These are phyloP conservation scores for Hipposideros larvatus DNA, from an alignment of 2,797 vertebrate species.

Conservation along the genomic window DNA sequence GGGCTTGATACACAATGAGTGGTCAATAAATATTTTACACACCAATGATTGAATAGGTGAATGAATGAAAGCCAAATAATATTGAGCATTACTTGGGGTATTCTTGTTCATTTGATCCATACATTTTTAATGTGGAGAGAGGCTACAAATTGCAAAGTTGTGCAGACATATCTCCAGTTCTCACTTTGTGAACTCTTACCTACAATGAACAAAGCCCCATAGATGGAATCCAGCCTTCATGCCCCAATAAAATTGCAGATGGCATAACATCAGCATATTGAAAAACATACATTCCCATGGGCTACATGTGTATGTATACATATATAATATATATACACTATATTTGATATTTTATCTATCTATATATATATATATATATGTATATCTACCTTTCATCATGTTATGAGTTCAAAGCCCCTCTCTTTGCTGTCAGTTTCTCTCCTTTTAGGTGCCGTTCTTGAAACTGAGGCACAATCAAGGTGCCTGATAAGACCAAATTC, in stretches of 20 bases:
- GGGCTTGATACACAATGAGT: neutral
- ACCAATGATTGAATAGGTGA: neutral
- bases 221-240: neutral
- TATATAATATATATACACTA: neutral
- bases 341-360: neutral
- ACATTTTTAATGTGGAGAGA: neutral
- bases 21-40: neutral
- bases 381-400: neutral
- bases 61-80: neutral
- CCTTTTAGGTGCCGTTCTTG: slow-evolving; percentile 72
- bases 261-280: neutral
- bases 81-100: neutral
- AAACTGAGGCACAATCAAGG: slow-evolving; percentile 73
- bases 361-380: neutral
- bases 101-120: neutral
- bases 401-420: neutral
- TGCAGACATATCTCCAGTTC: neutral
- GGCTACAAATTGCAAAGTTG: neutral
- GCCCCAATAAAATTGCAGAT: neutral
- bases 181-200: neutral
- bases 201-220: neutral
- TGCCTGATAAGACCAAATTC: slow-evolving; percentile 80
- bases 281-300: neutral
- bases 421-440: slow-evolving; percentile 11
- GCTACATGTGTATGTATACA: neutral